phyloP scores from a whole-genome alignment of 2,888 invertebrate genomes.

The Zaprionus obscuricornis region DNA sequence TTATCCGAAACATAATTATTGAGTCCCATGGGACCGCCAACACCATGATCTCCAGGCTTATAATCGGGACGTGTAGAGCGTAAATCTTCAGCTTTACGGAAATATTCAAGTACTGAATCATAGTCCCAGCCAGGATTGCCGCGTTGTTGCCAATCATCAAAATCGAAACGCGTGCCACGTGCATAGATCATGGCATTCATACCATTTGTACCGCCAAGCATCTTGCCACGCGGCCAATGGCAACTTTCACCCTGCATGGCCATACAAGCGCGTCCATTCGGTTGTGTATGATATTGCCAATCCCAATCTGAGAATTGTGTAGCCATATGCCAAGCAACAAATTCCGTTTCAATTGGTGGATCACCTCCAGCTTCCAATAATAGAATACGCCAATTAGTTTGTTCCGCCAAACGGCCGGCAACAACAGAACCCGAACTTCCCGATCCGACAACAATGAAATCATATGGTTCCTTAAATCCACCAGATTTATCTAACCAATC shows the following conservation, averaged over 20 bases:
- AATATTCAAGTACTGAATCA: conserved; percentile 90
- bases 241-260: conserved; percentile 83
- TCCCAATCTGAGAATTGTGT: conserved; percentile 82
- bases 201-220: conserved; percentile 87
- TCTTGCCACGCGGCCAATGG: conserved; percentile 86
- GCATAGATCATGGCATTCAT: conserved; percentile 88
- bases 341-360: conserved; percentile 84
- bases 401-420: conserved; percentile 88
- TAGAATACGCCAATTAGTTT: conserved; percentile 89
- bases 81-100: conserved; percentile 91
- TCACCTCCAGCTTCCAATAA: conserved; percentile 92
- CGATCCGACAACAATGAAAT: conserved; percentile 86
- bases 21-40: conserved; percentile 85
- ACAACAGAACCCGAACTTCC: conserved; percentile 87
- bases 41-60: conserved; percentile 85
- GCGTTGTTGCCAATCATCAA: conserved; percentile 86
- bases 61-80: conserved; percentile 82
- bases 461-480: conserved; percentile 81
- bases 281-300: conserved; percentile 82
- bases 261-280: conserved; percentile 81
- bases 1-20: conserved; percentile 88
- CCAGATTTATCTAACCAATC: conserved; percentile 55
- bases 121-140: conserved; percentile 90
- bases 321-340: conserved; percentile 82
- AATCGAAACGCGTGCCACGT: conserved; percentile 87